Percentiles rank a stretch among this genome's conserved stretches.
Conservation (phyloP, 2,113 vertebrate species). For the Enhydra lutris region DNA sequence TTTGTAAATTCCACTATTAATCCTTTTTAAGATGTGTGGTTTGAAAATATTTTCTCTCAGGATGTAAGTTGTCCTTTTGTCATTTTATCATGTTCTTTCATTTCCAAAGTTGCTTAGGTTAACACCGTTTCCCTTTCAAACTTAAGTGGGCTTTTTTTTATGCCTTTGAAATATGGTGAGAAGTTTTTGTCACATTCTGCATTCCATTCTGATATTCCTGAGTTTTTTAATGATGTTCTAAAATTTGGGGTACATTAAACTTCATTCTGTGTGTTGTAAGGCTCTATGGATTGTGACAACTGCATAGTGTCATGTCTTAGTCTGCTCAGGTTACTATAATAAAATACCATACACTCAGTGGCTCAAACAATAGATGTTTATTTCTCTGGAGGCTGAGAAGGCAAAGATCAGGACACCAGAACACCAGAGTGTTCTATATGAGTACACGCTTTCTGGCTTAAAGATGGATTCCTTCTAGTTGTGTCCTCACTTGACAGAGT, state of each 20-base stretch:
- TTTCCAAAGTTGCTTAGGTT: neutral
- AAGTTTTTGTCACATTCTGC: neutral
- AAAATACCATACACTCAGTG: neutral
- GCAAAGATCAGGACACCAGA: neutral
- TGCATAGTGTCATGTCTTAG: neutral
- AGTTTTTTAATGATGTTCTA: neutral
- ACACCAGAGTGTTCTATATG: neutral
- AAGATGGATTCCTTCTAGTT: no score
- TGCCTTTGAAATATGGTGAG: neutral
- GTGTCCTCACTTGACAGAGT: neutral
- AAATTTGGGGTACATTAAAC: neutral
- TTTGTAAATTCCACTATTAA: neutral
- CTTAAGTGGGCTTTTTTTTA: neutral
- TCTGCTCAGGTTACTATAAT: neutral
- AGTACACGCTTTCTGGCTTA: neutral
- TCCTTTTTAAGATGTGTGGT: neutral
- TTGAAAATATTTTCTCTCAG: neutral
- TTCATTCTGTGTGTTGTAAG: neutral
- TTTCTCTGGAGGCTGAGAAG: neutral
- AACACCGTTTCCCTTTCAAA: neutral
- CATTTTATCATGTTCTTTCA: neutral
- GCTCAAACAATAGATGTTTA: neutral
- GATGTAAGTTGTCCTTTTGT: neutral
- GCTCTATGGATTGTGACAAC: neutral
- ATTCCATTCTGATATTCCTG: neutral